Evolutionary conservation across 2,797 vertebrate species (phyloP).

Genomic region (Rhadinocentrus ornatus): DNA sequence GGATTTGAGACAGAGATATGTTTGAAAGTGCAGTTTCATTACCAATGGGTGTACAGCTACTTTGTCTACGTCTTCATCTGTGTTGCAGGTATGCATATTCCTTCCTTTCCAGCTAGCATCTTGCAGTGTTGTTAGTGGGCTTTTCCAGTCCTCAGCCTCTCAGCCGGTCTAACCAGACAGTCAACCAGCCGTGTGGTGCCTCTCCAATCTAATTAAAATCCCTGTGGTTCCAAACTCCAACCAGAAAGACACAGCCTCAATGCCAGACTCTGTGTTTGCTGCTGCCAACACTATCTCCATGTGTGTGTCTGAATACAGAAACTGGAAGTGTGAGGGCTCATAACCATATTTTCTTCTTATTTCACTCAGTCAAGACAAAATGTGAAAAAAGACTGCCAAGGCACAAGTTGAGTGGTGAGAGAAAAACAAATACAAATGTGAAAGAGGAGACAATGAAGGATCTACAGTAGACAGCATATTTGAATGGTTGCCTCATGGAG

Average conservation of each 20-base stretch:
- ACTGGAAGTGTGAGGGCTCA: conserved; percentile 41
- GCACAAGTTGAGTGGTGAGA: conserved; percentile 25
- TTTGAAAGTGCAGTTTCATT: conserved; percentile 49
- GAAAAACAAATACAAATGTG: conserved; percentile 52
- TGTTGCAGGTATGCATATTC: conserved; percentile 16
- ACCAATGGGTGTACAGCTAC: conserved; percentile 50
- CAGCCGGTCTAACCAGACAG: conserved; percentile 43
- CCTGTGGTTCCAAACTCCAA: conserved; percentile 68
- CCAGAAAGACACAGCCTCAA: conserved; percentile 57
- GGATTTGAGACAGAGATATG: conserved; percentile 24
- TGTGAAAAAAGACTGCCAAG: conserved; percentile 52
- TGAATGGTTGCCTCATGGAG: conserved; percentile 42
- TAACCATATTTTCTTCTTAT: conserved; percentile 67
- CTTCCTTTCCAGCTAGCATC: conserved; percentile 13
- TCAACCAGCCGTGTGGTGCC: conserved; percentile 68
- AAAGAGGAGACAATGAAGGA: conserved; percentile 49
- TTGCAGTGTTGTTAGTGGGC: conserved; percentile 41
- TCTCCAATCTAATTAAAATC: conserved; percentile 78
- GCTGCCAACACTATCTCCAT: conserved; percentile 53
- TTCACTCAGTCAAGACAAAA: conserved; percentile 53
- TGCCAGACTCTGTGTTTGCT: conserved; percentile 67
- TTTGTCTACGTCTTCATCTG: conserved; percentile 54
- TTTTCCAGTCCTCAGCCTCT: conserved; percentile 42
- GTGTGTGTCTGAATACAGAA: conserved; percentile 40
- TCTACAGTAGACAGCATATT: conserved; percentile 51